Evolutionary conservation across 2,888 invertebrate species (phyloP), one percentile per base, ranked within the genome.

Genomic region (Melolontha melolontha): DNA sequence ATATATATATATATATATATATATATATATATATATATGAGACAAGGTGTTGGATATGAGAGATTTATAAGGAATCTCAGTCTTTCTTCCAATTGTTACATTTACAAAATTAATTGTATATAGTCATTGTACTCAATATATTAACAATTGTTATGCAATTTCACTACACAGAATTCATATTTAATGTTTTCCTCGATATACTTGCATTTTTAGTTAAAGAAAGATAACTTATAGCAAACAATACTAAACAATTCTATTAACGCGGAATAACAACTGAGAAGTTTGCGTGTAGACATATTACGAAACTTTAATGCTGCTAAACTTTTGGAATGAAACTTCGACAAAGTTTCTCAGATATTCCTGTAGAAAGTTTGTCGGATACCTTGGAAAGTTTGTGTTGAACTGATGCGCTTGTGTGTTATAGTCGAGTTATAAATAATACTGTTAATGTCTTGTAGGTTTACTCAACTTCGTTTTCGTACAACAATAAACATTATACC

Each of bases 341-440:
- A 6, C 42, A 14, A 67, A 67, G 59, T 67, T 67, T 67, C 40
- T 47, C 40, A 51, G 59, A 62, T 59, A 59, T 62, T 62, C 59
- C 44, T 62, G 59, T 47, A 16, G 29, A 51, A 67, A 67, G 59
- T 67, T 59, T 62, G 54, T 16, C 41, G 27, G 49, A 55, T 57
- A 66, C 66, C 66, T 66, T 66, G 66, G 55, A 66, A 67, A 67
- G 51, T 67, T 67, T 67, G 49, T 34, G 39, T 14, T 41, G 41
- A 66, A 62, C 59, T 57, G 57, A 67, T 67, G 66, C 59, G 59
- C 41, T 67, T 51, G 34, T 27, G 66, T 51, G 59, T 57, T 41
- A 42, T 59, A 67, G 42, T 29, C 22, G 57, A 62, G 62, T 67
- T 67, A 67, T 67, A 67, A 67, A 67, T 67, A 59, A 67, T 67